Conservation (phyloP, 2,113 vertebrate genomes). For the Australoheros scitulus region DNA sequence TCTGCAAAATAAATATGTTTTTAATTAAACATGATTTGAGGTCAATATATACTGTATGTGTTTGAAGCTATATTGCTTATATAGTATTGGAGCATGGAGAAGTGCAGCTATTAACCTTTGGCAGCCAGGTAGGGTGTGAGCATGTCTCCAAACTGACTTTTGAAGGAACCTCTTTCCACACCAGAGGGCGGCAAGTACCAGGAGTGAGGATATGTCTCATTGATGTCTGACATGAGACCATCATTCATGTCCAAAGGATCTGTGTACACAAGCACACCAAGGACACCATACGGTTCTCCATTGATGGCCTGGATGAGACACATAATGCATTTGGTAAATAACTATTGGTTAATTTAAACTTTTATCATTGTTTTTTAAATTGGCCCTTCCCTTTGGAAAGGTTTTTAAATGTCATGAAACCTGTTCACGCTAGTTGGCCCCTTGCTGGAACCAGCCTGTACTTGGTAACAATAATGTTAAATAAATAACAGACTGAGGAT, state of each 20-base stretch:
- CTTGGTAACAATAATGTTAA: too few species aligned
- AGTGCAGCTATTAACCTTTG: conserved; percentile 61
- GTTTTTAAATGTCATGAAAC: background rate
- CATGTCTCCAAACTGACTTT: conserved; percentile 80
- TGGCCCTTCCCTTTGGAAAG: background rate
- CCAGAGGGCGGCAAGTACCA: conserved; percentile 88
- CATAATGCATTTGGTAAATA: background rate
- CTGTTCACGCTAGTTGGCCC: background rate
- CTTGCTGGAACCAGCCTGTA: too few species aligned
- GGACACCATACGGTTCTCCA: conserved; percentile 80
- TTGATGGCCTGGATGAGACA: conserved; percentile 83
- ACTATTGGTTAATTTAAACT: background rate
- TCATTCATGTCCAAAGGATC: conserved; percentile 90
- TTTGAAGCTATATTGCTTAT: background rate
- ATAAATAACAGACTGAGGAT: too few species aligned
- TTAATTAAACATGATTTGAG: background rate
- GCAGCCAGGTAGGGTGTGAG: conserved; percentile 88
- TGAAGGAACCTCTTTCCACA: conserved; percentile 86
- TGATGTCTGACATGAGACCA: conserved; percentile 71
- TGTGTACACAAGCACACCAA: conserved; percentile 88
- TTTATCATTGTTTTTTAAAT: background rate
- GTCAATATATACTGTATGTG: background rate
- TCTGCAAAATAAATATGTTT: conserved; percentile 54
- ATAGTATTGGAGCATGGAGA: background rate
- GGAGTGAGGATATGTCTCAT: conserved; percentile 86